Percentiles rank a stretch among this genome's conserved stretches.
phyloP scores from a whole-genome alignment of 2,888 invertebrate genomes.

The Polymixis lichenea region DNA sequence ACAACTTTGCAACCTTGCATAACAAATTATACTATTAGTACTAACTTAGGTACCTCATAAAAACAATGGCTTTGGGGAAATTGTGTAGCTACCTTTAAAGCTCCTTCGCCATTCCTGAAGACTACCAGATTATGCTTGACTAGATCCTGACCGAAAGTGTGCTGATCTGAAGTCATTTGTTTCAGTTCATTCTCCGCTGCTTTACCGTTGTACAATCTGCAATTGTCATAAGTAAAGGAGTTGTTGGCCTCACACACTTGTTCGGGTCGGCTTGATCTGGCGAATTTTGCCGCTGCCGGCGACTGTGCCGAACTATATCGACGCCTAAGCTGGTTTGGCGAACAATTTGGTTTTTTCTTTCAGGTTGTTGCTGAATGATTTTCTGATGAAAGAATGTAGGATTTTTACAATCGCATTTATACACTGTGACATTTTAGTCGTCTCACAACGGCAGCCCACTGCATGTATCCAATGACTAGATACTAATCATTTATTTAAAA shows the following conservation, averaged over 20 bases:
- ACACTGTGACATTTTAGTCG: too few relatives aligned
- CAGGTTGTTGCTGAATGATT: neutral
- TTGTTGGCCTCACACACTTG: neutral
- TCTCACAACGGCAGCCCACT: too few relatives aligned
- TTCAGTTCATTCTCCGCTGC: slow-evolving; percentile 98
- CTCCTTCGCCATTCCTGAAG: slow-evolving; percentile 98
- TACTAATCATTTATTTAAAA: too few relatives aligned
- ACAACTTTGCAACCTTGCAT: too few relatives aligned
- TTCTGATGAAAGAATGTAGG: neutral
- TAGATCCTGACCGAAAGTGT: slow-evolving; percentile 96
- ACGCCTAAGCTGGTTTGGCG: too few relatives aligned
- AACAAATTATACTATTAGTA: too few relatives aligned
- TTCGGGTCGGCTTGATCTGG: too few relatives aligned
- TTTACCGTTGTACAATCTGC: slow-evolving; percentile 97
- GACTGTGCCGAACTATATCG: too few relatives aligned
- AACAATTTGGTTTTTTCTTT: neutral
- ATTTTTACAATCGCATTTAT: too few relatives aligned
- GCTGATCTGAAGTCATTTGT: slow-evolving; percentile 94
- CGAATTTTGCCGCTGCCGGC: too few relatives aligned
- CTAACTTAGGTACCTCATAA: too few relatives aligned
- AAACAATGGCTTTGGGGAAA: neutral
- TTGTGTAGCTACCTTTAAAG: slow-evolving; percentile 93
- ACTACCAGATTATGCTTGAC: slow-evolving; percentile 99
- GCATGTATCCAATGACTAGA: too few relatives aligned
- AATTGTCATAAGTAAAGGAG: slow-evolving; percentile 21